Conservation (phyloP, 64 coral and sea anemone species). For the Pachyseris speciosa region DNA sequence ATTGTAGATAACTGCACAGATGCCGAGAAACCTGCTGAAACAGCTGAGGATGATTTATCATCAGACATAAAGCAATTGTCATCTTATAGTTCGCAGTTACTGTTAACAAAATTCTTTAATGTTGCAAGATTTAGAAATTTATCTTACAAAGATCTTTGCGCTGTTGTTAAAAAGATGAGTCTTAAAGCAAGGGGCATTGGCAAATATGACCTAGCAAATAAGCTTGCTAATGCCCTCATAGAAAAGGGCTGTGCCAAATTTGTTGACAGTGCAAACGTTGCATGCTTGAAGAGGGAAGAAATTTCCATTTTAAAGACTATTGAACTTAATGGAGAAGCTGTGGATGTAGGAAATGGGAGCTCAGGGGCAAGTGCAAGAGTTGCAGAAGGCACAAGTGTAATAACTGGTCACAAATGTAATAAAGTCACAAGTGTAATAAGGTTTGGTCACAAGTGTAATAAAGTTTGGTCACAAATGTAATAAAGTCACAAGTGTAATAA, state of each 20-base stretch:
- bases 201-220: background rate
- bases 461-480: too few species aligned
- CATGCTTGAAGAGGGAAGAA: background rate
- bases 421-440: too few species aligned
- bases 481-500: too few species aligned
- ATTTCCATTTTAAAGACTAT: background rate
- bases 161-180: background rate
- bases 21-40: background rate
- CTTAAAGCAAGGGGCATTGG: background rate
- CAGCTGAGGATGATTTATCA: background rate
- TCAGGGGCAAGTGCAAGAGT: too few species aligned
- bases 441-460: too few species aligned
- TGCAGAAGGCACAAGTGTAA: too few species aligned
- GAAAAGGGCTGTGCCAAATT: background rate
- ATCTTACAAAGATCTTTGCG: background rate
- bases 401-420: too few species aligned
- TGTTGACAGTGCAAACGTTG: background rate
- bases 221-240: background rate
- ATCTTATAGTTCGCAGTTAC: background rate
- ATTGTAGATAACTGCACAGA: background rate
- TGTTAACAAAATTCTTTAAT: background rate
- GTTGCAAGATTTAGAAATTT: background rate
- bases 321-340: too few species aligned
- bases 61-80: background rate
- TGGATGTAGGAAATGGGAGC: too few species aligned